Conservation (phyloP, 2,888 invertebrate species). For the Trachelus iudaicus region DNA sequence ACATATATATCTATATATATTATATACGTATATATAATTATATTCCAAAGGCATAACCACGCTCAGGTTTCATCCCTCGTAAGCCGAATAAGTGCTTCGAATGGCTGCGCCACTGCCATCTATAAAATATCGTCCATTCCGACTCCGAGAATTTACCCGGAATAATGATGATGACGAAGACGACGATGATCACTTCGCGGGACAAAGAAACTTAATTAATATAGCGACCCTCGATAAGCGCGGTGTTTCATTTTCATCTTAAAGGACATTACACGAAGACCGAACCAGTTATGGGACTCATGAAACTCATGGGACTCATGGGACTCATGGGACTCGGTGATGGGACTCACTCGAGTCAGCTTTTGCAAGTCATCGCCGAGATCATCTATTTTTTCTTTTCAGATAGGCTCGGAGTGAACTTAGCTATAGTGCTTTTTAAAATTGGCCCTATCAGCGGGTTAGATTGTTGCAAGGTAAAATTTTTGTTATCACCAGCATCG, state of each 20-base stretch:
- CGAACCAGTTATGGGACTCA: conserved; percentile 11
- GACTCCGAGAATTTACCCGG: background rate
- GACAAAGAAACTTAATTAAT: conserved; percentile 46
- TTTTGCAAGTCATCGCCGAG: conserved; percentile 32
- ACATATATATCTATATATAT: background rate
- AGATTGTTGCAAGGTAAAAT: conserved; percentile 31
- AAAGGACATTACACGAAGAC: conserved; percentile 23
- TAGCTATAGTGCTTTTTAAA: conserved; percentile 1
- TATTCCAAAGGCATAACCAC: background rate
- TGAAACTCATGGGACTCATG: background rate
- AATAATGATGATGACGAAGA: background rate
- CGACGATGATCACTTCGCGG: background rate
- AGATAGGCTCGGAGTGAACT: background rate
- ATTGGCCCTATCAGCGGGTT: conserved; percentile 38
- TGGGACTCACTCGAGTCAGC: conserved; percentile 7
- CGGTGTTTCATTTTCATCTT: background rate
- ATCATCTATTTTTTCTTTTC: background rate
- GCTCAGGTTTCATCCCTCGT: background rate
- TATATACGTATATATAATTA: background rate
- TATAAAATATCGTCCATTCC: background rate
- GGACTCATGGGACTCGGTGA: conserved; percentile 31
- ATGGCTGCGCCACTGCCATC: background rate
- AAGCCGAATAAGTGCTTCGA: background rate
- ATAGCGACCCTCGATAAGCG: conserved; percentile 33
- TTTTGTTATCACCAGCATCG: conserved; percentile 36